phyloP scores from a whole-genome alignment of 2,888 invertebrate species.

The Caenorhabditis becei region DNA sequence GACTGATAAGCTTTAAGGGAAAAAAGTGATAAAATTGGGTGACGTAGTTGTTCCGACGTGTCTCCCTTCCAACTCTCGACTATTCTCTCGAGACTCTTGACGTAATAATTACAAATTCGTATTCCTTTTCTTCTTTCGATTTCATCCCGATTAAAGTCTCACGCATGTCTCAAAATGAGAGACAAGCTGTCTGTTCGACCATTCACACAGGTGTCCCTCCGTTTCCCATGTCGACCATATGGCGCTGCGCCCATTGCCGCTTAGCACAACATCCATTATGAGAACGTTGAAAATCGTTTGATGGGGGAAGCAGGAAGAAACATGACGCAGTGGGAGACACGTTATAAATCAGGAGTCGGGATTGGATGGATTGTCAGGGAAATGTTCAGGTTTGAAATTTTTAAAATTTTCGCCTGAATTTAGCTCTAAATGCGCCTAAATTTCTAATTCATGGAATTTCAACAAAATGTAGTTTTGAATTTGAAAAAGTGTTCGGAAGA shows the following conservation, averaged over 20 bases:
- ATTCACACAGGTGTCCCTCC: constrained; percentile 41
- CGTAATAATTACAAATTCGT: constrained; percentile 32
- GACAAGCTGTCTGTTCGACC: constrained; percentile 53
- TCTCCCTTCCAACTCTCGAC: too few relatives aligned
- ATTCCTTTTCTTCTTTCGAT: not conserved
- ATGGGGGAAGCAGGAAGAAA: not conserved
- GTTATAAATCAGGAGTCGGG: not conserved
- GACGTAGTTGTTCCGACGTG: too few relatives aligned
- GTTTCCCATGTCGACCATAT: constrained; percentile 57
- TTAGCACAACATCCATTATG: constrained; percentile 59
- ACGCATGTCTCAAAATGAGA: constrained; percentile 63
- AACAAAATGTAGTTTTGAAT: too few relatives aligned
- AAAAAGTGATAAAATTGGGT: too few relatives aligned
- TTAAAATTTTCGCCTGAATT: too few relatives aligned
- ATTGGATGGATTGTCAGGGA: too few relatives aligned
- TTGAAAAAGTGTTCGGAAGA: too few relatives aligned
- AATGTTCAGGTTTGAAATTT: too few relatives aligned
- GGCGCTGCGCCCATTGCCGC: constrained; percentile 52
- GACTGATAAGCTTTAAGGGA: too few relatives aligned
- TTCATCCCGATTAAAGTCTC: constrained; percentile 52
- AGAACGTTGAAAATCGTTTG: constrained; percentile 27
- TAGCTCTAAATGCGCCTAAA: too few relatives aligned
- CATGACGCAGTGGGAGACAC: not conserved
- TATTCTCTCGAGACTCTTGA: constrained; percentile 17
- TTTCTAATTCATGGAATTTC: too few relatives aligned